phyloP scores from a whole-genome alignment of 1,140 invertebrate species.

The Arctopsyche grandis region DNA sequence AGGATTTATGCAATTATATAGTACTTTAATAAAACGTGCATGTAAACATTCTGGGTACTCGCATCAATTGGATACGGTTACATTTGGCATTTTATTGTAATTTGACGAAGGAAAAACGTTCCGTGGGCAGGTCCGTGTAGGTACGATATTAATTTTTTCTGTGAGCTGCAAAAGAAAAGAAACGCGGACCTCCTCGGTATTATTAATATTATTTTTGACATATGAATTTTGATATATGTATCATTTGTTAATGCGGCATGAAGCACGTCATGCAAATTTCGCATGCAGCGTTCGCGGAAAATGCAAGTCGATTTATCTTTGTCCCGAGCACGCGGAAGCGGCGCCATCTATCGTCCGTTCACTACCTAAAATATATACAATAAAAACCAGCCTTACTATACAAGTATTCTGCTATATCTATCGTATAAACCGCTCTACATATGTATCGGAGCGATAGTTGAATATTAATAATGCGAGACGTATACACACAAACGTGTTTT shows the following conservation, averaged over 20 bases:
- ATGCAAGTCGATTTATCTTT: constrained; percentile 43
- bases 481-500: no score
- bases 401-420: no score
- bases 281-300: constrained; percentile 35
- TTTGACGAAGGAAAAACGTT: constrained; percentile 6
- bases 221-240: constrained; percentile 39
- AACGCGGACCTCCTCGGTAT: background rate
- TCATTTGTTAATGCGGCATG: constrained; percentile 39
- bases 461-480: no score
- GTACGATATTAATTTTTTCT: no score
- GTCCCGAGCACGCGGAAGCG: constrained; percentile 38
- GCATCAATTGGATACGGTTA: no score
- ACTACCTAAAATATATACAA: constrained; percentile 4
- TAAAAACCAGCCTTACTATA: no score
- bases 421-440: no score
- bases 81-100: background rate
- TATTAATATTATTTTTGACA: constrained; percentile 33
- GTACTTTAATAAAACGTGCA: no score
- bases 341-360: constrained; percentile 37
- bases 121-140: background rate
- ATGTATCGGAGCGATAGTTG: no score
- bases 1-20: no score
- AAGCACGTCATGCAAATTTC: constrained; percentile 37
- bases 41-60: no score
- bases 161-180: no score